Percentiles rank a stretch among this genome's conserved stretches.
phyloP scores from a whole-genome alignment of 2,113 vertebrate genomes.

The Brienomyrus brachyistius region DNA sequence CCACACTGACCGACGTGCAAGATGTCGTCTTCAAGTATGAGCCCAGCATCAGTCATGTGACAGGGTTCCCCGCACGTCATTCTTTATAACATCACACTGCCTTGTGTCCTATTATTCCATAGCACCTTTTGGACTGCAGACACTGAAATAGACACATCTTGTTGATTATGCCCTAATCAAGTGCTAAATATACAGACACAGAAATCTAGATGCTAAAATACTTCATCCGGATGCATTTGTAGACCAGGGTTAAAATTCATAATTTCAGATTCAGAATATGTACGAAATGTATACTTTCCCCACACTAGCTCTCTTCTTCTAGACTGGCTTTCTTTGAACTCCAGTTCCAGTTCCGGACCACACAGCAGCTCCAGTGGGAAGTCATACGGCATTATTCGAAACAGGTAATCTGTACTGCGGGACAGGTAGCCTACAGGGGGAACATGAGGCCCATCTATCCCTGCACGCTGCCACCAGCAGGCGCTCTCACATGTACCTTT shows the following conservation, averaged over 20 bases:
- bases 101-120: background rate
- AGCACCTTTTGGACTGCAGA: background rate
- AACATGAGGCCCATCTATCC: background rate
- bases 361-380: conserved; percentile 78
- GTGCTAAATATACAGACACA: background rate
- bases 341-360: conserved; percentile 79
- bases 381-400: conserved; percentile 88
- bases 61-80: background rate
- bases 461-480: background rate
- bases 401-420: conserved; percentile 62
- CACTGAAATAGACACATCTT: background rate
- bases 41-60: background rate
- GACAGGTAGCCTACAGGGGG: background rate
- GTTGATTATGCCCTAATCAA: background rate
- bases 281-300: background rate
- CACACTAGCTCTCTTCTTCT: background rate
- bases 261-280: background rate
- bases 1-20: conserved; percentile 86
- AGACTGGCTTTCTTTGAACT: conserved; percentile 87
- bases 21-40: conserved; percentile 90
- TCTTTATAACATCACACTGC: background rate
- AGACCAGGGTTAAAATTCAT: background rate
- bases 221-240: background rate
- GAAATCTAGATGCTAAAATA: background rate
- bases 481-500: background rate